A percentile compares a stretch with the other conserved stretches of the same genome.
These are phyloP conservation scores for Leucophenga maculata DNA, from an alignment of 2,888 invertebrate genomes.

Conservation along the genomic window DNA sequence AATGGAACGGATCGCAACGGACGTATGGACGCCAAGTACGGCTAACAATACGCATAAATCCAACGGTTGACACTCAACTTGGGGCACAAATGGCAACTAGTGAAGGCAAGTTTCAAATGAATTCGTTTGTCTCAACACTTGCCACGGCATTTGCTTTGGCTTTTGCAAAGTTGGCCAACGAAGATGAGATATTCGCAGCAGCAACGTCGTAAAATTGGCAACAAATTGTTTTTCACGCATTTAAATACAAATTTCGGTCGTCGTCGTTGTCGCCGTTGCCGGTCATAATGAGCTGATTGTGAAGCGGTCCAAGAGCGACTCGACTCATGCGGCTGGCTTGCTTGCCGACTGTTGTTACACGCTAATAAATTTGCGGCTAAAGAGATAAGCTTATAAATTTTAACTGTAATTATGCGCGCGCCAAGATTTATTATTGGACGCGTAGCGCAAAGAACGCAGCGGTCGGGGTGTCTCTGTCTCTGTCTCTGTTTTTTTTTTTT, in stretches of 20 bases:
- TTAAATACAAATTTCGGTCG: conserved; percentile 63
- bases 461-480: conserved; percentile 24
- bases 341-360: conserved; percentile 43
- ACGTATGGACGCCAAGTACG: not conserved
- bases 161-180: conserved; percentile 32
- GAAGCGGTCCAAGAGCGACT: not conserved
- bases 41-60: conserved; percentile 61
- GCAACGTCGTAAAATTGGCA: conserved; percentile 66
- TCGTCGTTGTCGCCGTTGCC: conserved; percentile 27
- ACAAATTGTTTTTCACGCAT: conserved; percentile 70
- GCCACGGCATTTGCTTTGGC: conserved; percentile 24
- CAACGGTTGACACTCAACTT: conserved; percentile 65
- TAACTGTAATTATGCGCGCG: conserved; percentile 64
- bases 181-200: conserved; percentile 51
- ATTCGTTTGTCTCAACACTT: conserved; percentile 47
- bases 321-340: not conserved
- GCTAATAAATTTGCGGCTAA: conserved; percentile 67
- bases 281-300: conserved; percentile 31
- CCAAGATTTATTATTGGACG: conserved; percentile 60
- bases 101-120: conserved; percentile 42
- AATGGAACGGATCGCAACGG: too few relatives aligned
- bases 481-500: not conserved
- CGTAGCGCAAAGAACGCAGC: conserved; percentile 14
- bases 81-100: not conserved
- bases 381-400: conserved; percentile 67